Base-by-base conservation (phyloP, 1,140 invertebrate genomes). In the Temnothorax curvispinosus region DNA sequence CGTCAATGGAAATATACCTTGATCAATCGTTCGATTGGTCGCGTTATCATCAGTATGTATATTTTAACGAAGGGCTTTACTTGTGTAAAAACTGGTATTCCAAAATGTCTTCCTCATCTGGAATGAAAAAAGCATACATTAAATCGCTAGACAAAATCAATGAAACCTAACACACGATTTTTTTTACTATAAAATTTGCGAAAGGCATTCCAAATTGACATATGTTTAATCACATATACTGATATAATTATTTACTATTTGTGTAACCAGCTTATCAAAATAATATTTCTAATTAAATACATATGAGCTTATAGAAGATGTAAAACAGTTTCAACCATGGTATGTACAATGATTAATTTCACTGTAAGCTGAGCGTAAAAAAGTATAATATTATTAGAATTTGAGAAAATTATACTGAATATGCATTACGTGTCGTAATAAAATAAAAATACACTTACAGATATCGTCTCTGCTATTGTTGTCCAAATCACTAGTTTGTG, bases 91-190 rank as follows among this genome's bases (percentile, higher is more conserved):
- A 94, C 88, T 93, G 94, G 81, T 94, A 94, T 86, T 94, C 94
- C 94, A 94, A 91, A 88, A 94, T 94, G 78, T 94, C 94, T 87
- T 94, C 94, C 64, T 94, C 94, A 72, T 94, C 94, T 94, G 91
- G 0, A 93, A 91, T 81, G 18, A 80, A 77, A 82, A 80, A 87
- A 54, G 21, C 21, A 41, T 52, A 27, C 27, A 71, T 90, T 64
- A 84, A 81, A 62, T 90, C 52, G 50, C 1, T 69, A 18, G 9
- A 15, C 15, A 44, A 21, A 41, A 5, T 67, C 21, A 41, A 27
- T 18, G 1, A 56, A 71, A 32, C 15, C 7, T 32, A 81, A 58
- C 35, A 6, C 7, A 81, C 5, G 15, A 69, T 71, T 52, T 35
- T 65, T 32, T n/a, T 38, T 7, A 9, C 3, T n/a, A 38, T 38